phyloP scores from a whole-genome alignment of 2,113 vertebrate genomes.

The Mus pahari region DNA sequence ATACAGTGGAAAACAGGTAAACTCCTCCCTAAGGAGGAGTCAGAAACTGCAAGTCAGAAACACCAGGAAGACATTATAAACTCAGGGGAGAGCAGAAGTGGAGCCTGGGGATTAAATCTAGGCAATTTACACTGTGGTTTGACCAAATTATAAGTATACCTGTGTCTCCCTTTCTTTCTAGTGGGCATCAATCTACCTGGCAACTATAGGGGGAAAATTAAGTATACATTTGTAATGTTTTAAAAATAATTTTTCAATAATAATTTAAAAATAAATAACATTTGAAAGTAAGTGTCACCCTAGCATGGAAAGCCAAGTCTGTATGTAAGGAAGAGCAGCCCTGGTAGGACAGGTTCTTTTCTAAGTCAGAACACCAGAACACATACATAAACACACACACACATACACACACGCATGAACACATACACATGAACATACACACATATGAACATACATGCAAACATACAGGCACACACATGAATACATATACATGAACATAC shows the following conservation, averaged over 20 bases:
- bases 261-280: not conserved
- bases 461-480: not conserved
- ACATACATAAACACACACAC: not conserved
- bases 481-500: not conserved
- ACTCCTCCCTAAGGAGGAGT: not conserved
- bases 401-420: not conserved
- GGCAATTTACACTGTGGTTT: not conserved
- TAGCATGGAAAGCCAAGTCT: not conserved
- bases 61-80: not conserved
- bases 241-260: not conserved
- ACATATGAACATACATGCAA: not conserved
- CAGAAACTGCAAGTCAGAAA: not conserved
- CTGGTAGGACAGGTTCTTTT: not conserved
- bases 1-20: not conserved
- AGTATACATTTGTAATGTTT: not conserved
- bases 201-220: not conserved
- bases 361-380: not conserved
- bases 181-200: not conserved
- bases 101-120: not conserved
- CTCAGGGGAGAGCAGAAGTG: not conserved
- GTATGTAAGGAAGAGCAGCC: not conserved
- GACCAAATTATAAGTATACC: not conserved
- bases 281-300: not conserved
- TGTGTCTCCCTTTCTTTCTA: constrained; percentile 3
- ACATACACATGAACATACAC: not conserved